Evolutionary conservation across 2,797 vertebrate species (phyloP).

Genomic region (Danio jaintianensis): DNA sequence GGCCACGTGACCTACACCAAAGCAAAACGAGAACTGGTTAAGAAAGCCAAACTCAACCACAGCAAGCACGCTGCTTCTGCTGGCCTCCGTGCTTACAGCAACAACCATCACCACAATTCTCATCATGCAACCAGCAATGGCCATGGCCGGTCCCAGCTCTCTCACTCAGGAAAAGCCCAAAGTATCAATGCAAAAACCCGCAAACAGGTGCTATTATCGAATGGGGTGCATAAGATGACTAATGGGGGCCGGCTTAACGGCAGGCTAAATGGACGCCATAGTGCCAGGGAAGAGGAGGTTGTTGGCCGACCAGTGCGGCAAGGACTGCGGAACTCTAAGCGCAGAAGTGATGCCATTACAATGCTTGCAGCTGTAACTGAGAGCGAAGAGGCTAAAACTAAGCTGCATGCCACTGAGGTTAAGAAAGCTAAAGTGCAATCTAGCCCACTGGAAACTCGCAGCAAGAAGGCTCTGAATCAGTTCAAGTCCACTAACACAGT

Average conservation of each 20-base stretch:
- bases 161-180: constrained; percentile 99
- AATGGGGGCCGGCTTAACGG: constrained; percentile 85
- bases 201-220: constrained; percentile 99
- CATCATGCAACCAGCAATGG: constrained; percentile 79
- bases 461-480: constrained; percentile 81
- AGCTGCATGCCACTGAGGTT: constrained; percentile 81
- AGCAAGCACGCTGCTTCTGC: constrained; percentile 87
- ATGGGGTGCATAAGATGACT: constrained; percentile 83
- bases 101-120: constrained; percentile 81
- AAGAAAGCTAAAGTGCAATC: constrained; percentile 89
- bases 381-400: constrained; percentile 80
- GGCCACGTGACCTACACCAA: constrained; percentile 99
- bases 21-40: constrained; percentile 99
- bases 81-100: constrained; percentile 76
- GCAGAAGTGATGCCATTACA: constrained; percentile 85
- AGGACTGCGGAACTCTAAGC: constrained; percentile 95
- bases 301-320: constrained; percentile 87
- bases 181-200: constrained; percentile 99
- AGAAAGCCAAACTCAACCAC: constrained; percentile 98
- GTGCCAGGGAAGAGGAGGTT: constrained; percentile 86
- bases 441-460: constrained; percentile 83
- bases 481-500: constrained; percentile 78
- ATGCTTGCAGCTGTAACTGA: constrained; percentile 68
- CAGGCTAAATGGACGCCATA: constrained; percentile 91
- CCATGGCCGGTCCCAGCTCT: constrained; percentile 66